Evolutionary conservation across 1,140 invertebrate genomes (phyloP).

Genomic region (Harpegnathos saltator): DNA sequence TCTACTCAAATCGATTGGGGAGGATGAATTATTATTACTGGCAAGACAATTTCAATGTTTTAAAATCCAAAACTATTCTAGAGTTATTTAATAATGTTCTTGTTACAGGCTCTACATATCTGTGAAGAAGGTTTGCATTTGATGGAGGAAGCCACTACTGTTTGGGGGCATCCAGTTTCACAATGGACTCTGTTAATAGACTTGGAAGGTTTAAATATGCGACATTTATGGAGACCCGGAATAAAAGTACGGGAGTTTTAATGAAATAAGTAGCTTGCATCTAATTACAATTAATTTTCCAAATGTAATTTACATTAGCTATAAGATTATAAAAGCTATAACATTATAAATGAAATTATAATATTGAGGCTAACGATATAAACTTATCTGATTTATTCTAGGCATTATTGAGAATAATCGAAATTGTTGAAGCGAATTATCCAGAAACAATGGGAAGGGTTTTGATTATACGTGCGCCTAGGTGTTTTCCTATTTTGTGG

Average conservation of each 20-base stretch:
- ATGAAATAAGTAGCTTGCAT: conserved; percentile 24
- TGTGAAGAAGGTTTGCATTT: conserved; percentile 94
- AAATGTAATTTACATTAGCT: too few relatives aligned
- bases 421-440: conserved; percentile 98
- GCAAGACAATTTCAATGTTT: conserved; percentile 86
- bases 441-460: conserved; percentile 97
- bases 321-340: too few relatives aligned
- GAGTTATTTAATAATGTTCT: conserved; percentile 48
- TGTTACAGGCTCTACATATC: conserved; percentile 91
- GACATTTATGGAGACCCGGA: conserved; percentile 97
- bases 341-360: background rate
- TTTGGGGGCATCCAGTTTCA: conserved; percentile 91
- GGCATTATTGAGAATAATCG: conserved; percentile 96
- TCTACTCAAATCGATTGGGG: conserved; percentile 95
- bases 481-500: conserved; percentile 99
- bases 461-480: conserved; percentile 94
- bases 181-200: conserved; percentile 97
- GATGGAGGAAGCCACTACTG: conserved; percentile 93
- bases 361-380: conserved; percentile 17
- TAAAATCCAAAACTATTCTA: conserved; percentile 28
- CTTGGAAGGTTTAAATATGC: conserved; percentile 97
- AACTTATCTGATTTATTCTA: conserved; percentile 72
- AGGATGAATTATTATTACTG: conserved; percentile 96
- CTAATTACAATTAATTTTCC: background rate
- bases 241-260: conserved; percentile 87